Evolutionary conservation across 2,888 invertebrate species (phyloP), one percentile per base, ranked within the genome.

Genomic region (Spisula solida): DNA sequence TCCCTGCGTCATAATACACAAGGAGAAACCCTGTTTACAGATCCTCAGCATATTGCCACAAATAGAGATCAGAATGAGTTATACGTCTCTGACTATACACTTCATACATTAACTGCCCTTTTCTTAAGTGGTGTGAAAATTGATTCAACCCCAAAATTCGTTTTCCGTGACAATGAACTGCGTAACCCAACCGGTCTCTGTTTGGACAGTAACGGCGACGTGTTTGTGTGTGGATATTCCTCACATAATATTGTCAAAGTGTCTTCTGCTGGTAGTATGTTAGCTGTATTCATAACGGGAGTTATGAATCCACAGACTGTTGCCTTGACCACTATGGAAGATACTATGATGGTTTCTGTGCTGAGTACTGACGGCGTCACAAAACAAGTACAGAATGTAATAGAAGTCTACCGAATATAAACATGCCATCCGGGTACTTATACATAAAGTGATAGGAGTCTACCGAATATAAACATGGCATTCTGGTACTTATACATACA

Each of bases 271-370:
- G 92, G 91, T 16, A 31, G 70, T 14, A n/a, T 92, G 70, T 75
- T 92, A 16, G 84, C 81, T 14, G 84, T 88, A 10, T 60, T 91
- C 6, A 25, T 92, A 1, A 81, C 90, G 1, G 92, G 90, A 10
- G 75, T 92, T 18, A 86, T 92, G 18, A 92, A 92, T 51, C 92
- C 92, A n/a, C 90, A 92, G 66, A 87, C 90, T 14, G 88, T 90
- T 60, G 88, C 90, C 31, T 66, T 92, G 66, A 79, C 92, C 47
- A 85, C 82, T 16, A 85, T 90, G 82, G 90, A 92, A 51, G 92
- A 92, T 78, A 81, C 82, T 25, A n/a, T 92, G 34, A 56, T 91
- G 75, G 88, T 92, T 6, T 92, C 92, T 25, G 80, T 85, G 31
- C 79, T 92, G 10, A 84, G 83, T 31, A 82, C 79, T 55, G 86